These are phyloP conservation scores for Philopedon plagiatum DNA, from an alignment of 2,888 invertebrate genomes.

Conservation along the genomic window DNA sequence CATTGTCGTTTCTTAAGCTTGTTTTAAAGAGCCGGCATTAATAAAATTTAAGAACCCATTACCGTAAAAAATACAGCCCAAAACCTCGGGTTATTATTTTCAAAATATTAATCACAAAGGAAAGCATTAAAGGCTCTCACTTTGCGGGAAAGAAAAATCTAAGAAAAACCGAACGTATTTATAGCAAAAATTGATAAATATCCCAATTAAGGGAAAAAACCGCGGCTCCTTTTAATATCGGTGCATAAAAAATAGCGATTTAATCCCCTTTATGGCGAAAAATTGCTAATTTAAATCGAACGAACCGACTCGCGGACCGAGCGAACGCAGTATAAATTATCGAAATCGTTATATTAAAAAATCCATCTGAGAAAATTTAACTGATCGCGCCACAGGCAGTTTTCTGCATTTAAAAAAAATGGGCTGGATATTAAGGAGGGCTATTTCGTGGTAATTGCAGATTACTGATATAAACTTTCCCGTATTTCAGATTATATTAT, in stretches of 20 bases:
- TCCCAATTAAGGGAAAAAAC: conserved; percentile 61
- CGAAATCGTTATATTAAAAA: conserved; percentile 83
- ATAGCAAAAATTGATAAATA: conserved; percentile 63
- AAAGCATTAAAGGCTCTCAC: conserved; percentile 35
- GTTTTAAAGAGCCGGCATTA: not conserved
- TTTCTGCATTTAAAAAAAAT: conserved; percentile 35
- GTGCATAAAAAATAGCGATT: conserved; percentile 62
- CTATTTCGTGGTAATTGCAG: conserved; percentile 32
- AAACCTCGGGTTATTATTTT: conserved; percentile 26
- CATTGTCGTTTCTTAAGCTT: not conserved
- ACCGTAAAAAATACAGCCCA: not conserved
- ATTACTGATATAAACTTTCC: conserved; percentile 34
- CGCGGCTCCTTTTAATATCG: conserved; percentile 60
- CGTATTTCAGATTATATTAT: too few species aligned
- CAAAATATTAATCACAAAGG: conserved; percentile 31
- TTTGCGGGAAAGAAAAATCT: conserved; percentile 39
- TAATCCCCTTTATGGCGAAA: conserved; percentile 68
- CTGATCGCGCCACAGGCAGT: conserved; percentile 61
- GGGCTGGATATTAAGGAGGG: conserved; percentile 30
- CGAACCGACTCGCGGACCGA: conserved; percentile 35
- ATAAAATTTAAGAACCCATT: conserved; percentile 31
- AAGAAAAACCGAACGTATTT: conserved; percentile 54
- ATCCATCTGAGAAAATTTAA: conserved; percentile 78
- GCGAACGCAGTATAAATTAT: conserved; percentile 68
- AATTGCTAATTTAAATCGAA: conserved; percentile 68